Evolutionary conservation across 2,797 vertebrate species (phyloP).

Genomic region (Enteromius viviparus): DNA sequence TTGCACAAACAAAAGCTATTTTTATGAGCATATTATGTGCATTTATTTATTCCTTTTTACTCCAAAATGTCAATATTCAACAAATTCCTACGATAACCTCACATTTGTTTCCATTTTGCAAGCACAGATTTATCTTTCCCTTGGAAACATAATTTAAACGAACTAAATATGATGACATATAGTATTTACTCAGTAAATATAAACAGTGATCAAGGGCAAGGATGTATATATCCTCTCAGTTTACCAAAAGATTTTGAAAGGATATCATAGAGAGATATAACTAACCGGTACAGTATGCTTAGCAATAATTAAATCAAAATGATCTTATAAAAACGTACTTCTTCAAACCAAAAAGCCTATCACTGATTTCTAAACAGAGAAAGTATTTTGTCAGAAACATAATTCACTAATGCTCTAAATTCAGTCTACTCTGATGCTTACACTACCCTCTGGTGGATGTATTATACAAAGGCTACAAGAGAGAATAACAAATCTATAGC

Average conservation of each 20-base stretch:
- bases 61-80: not conserved
- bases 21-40: not conserved
- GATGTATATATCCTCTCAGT: too few species aligned
- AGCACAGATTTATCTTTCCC: not conserved
- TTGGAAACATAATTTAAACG: too few species aligned
- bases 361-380: not conserved
- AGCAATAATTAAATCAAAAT: not conserved
- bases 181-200: too few species aligned
- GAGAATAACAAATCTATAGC: not conserved
- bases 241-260: not conserved
- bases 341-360: not conserved
- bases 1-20: not conserved
- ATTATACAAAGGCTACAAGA: too few species aligned
- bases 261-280: not conserved
- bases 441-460: slow-evolving; percentile 24
- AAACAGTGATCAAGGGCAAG: too few species aligned
- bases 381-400: not conserved
- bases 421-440: not conserved
- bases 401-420: not conserved
- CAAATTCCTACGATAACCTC: not conserved
- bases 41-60: not conserved
- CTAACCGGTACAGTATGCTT: too few species aligned
- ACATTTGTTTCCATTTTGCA: not conserved
- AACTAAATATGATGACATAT: too few species aligned
- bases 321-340: not conserved